phyloP scores from a whole-genome alignment of 2,888 invertebrate species.

The Drosophila mimica region DNA sequence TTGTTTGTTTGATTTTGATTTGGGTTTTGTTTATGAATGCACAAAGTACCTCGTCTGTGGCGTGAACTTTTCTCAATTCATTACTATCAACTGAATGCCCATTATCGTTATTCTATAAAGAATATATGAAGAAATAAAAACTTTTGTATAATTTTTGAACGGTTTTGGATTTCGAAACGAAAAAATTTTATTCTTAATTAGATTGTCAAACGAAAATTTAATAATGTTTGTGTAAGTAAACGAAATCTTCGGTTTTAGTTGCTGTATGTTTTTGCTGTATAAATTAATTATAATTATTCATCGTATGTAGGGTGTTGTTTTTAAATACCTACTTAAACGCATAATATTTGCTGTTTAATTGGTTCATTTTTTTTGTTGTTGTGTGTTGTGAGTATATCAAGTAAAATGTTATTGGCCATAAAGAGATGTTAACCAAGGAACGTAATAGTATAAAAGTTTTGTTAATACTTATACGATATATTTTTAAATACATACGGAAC shows the following conservation, averaged over 20 bases:
- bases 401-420: conserved; percentile 48
- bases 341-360: conserved; percentile 46
- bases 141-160: conserved; percentile 68
- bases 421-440: conserved; percentile 61
- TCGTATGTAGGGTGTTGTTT: conserved; percentile 49
- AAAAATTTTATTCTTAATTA: conserved; percentile 20
- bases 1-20: conserved; percentile 40
- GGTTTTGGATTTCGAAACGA: conserved; percentile 44
- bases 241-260: conserved; percentile 51
- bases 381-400: conserved; percentile 31
- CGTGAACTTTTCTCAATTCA: conserved; percentile 86
- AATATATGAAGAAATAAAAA: conserved; percentile 80
- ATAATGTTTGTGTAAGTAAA: conserved; percentile 22
- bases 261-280: conserved; percentile 61
- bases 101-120: conserved; percentile 85
- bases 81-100: conserved; percentile 85
- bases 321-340: conserved; percentile 72
- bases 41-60: conserved; percentile 86
- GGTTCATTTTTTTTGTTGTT: conserved; percentile 19
- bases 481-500: conserved; percentile 86
- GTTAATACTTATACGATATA: conserved; percentile 36
- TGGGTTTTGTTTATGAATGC: conserved; percentile 75
- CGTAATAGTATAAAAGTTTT: conserved; percentile 45
- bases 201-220: conserved; percentile 24
- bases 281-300: conserved; percentile 43